Percentiles rank a stretch among this genome's conserved stretches.
phyloP scores from a whole-genome alignment of 2,888 invertebrate genomes.

The Oscheius sp. region DNA sequence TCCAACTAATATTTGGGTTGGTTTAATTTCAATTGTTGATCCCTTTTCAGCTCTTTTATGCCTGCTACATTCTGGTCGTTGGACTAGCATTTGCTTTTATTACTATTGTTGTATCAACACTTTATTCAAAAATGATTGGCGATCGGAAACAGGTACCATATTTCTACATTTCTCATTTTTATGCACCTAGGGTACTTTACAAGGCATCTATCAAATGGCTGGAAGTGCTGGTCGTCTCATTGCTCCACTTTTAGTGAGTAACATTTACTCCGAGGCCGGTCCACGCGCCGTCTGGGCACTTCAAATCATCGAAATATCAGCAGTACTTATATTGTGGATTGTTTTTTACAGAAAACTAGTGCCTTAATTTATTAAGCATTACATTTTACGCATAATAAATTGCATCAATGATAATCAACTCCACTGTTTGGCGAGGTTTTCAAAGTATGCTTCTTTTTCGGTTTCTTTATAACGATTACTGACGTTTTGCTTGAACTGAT shows the following conservation, averaged over 20 bases:
- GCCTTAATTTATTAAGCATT: neutral
- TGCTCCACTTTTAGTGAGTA: slow-evolving; percentile 3
- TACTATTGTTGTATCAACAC: neutral
- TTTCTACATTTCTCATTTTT: neutral
- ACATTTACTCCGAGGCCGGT: neutral
- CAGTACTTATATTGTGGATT: neutral
- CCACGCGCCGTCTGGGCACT: slow-evolving; percentile 1
- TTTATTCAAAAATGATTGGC: slow-evolving; percentile 13
- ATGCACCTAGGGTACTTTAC: neutral
- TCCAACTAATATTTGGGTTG: slow-evolving; percentile 23
- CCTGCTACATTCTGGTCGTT: neutral
- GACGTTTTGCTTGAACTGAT: neutral
- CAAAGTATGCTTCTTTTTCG: neutral
- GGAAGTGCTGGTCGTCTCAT: slow-evolving; percentile 3
- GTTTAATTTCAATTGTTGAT: neutral
- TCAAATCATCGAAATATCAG: neutral
- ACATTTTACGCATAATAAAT: neutral
- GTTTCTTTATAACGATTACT: neutral
- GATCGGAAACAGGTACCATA: neutral
- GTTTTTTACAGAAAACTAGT: slow-evolving; percentile 1
- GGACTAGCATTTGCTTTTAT: slow-evolving; percentile 2
- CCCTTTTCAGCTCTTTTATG: slow-evolving; percentile 2
- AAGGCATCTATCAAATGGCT: slow-evolving; percentile 14
- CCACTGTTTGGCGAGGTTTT: slow-evolving; percentile 12
- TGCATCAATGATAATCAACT: neutral